Conservation (phyloP, 2,113 vertebrate species). For the Sapayoa aenigma region DNA sequence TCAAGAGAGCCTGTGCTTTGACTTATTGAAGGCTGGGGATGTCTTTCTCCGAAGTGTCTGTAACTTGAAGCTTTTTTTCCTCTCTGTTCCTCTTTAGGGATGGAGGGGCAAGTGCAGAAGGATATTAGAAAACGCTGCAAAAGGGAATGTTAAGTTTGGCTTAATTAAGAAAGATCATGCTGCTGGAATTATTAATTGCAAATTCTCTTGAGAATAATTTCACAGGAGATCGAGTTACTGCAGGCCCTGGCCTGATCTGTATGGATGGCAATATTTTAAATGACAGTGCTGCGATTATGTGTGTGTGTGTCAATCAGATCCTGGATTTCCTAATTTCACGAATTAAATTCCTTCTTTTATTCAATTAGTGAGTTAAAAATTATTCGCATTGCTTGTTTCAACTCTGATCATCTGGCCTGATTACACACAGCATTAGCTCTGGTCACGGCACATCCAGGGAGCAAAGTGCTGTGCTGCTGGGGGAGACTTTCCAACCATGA, state of each 20-base stretch:
- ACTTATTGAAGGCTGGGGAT: neutral
- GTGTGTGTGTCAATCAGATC: neutral
- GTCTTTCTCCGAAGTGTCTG: neutral
- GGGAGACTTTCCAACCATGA: rapidly evolving
- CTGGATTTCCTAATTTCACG: neutral
- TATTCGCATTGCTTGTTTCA: neutral
- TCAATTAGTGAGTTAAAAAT: neutral
- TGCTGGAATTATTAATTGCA: constrained; percentile 4
- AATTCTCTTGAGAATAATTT: neutral
- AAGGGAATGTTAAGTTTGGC: neutral
- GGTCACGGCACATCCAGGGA: neutral
- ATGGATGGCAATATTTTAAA: neutral
- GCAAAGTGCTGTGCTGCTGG: neutral
- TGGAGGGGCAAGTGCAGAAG: neutral
- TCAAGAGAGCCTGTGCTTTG: neutral
- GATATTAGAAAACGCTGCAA: neutral
- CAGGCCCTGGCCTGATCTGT: neutral
- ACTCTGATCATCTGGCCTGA: neutral
- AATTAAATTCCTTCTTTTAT: neutral
- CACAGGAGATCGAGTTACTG: neutral
- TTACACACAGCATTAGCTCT: neutral
- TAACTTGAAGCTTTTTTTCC: neutral
- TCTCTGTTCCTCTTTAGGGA: neutral
- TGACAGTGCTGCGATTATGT: rapidly evolving
- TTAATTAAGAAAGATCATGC: neutral